Base-by-base conservation (phyloP, 2,888 invertebrate genomes). In the Dicyrtomina minuta region DNA sequence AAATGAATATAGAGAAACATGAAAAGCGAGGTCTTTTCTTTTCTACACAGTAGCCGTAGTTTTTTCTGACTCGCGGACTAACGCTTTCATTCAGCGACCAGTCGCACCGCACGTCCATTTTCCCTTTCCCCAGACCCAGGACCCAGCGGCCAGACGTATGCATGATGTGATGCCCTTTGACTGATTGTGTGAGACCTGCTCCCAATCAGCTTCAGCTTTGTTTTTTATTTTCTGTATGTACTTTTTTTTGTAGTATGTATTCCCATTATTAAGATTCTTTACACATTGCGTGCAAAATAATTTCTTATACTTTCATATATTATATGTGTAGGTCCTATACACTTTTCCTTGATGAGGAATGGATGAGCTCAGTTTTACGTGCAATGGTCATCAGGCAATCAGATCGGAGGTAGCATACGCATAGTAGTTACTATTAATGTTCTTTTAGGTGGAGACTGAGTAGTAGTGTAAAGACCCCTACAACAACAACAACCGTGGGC, bases 211-310 rank as follows among this genome's bases (percentile, higher is more conserved):
- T n/a, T n/a, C n/a, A n/a, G n/a, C n/a, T n/a, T n/a, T 41, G 13
- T 13, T 41, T 41, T 41, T 41, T 41, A 41, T 41, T 41, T 41
- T 41, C 10, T 51, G 6, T 8, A 51, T 51, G 51, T n/a, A 17
- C 17, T n/a, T 51, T 13, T 51, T n/a, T 8, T 51, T 51, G 51
- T 6, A 51, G 51, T 51, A 51, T 24, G n/a, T n/a, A n/a, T n/a
- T n/a, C n/a, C n/a, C n/a, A n/a, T n/a, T n/a, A n/a, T n/a, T n/a
- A n/a, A 22, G 20, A 43, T 53, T 65, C 65, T 22, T 66, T 56
- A 58, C 56, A 58, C 39, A 17, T 56, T 66, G 66, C 66, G 66
- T 66, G 66, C 24, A 58, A 27, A 56, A 66, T 66, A 58, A 66
- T 66, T 66, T 66, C 44, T 58, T 46, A 66, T 58, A n/a, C n/a